A percentile compares a stretch with the other conserved stretches of the same genome.
Conservation (phyloP, 2,797 vertebrate genomes). For the Oophaga sylvatica region DNA sequence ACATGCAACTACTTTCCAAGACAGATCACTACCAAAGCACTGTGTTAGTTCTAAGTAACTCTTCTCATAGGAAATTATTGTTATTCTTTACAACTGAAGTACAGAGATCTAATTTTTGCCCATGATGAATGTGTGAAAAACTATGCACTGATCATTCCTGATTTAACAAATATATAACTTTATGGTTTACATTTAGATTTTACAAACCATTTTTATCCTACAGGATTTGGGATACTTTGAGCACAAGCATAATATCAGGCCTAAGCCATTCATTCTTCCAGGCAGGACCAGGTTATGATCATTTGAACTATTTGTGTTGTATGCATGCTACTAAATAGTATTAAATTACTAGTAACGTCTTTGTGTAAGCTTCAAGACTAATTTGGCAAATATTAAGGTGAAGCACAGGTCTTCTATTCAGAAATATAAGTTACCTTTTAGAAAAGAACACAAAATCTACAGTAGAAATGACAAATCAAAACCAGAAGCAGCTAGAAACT, state of each 20-base stretch:
- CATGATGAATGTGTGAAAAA: neutral
- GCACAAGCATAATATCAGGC: constrained; percentile 89
- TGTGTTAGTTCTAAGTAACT: no score
- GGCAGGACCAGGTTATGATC: constrained; percentile 81
- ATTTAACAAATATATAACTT: neutral
- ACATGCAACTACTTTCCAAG: no score
- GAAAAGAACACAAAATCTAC: no score
- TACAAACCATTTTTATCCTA: constrained; percentile 64
- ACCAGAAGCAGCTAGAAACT: no score
- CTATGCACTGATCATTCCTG: neutral
- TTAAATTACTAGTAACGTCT: neutral
- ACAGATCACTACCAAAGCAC: no score
- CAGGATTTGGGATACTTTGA: constrained; percentile 90
- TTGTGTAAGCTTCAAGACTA: neutral
- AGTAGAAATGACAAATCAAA: no score
- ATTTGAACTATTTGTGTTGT: constrained; percentile 66
- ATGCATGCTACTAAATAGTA: constrained; percentile 41
- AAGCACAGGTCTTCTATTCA: neutral
- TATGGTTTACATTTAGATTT: neutral
- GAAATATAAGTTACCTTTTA: no score
- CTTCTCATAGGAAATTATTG: no score
- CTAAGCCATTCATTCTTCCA: constrained; percentile 82
- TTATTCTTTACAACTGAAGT: no score
- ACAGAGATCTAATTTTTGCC: no score
- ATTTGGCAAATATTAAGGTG: neutral